phyloP scores from a whole-genome alignment of 2,797 vertebrate species.

The Gambelia wislizenii region DNA sequence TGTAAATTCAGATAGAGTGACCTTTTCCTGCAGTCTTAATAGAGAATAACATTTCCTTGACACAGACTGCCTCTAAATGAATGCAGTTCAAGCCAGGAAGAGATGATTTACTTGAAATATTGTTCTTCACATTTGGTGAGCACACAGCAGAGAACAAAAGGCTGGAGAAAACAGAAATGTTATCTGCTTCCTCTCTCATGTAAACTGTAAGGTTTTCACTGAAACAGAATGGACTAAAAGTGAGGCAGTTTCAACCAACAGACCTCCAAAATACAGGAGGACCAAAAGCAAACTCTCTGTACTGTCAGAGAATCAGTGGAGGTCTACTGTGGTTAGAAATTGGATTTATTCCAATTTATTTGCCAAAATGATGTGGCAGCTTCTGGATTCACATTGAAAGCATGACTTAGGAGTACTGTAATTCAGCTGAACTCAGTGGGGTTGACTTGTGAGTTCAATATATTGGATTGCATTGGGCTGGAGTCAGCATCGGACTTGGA shows the following conservation, averaged over 20 bases:
- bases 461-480: neutral
- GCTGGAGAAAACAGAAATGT: neutral
- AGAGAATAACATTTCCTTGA: constrained; percentile 40
- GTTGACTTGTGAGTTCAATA: neutral
- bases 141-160: neutral
- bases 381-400: neutral
- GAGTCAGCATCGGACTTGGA: neutral
- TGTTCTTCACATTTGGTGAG: neutral
- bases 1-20: constrained; percentile 35
- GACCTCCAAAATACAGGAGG: neutral
- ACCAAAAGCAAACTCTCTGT: neutral
- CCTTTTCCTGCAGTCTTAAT: constrained; percentile 29
- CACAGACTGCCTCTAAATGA: neutral
- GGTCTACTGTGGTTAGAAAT: constrained; percentile 5
- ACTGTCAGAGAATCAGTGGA: neutral
- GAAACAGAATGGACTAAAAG: neutral
- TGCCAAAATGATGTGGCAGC: neutral
- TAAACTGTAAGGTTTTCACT: constrained; percentile 11
- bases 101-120: neutral
- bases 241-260: neutral
- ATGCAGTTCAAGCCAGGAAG: constrained; percentile 4
- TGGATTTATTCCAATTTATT: neutral
- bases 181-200: neutral
- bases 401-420: neutral
- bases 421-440: neutral